phyloP scores from a whole-genome alignment of 2,888 invertebrate genomes.

The Archaeoteleia sp. region DNA sequence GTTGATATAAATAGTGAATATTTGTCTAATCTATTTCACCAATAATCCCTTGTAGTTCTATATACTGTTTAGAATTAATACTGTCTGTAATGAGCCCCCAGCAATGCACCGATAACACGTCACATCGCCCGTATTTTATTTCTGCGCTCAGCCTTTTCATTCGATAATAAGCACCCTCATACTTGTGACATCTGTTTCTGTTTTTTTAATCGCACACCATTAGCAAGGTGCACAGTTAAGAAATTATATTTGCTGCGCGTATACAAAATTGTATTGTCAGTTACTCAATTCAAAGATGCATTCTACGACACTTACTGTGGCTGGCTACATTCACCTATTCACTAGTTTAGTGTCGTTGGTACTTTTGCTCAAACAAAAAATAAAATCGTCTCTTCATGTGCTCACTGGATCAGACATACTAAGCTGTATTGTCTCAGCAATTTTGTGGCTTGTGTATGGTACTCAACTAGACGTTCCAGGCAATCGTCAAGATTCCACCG shows the following conservation, averaged over 20 bases:
- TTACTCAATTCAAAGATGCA: conserved; percentile 57
- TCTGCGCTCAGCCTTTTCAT: conserved; percentile 6
- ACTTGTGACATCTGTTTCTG: background rate
- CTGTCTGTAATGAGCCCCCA: conserved; percentile 5
- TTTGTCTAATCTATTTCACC: no score
- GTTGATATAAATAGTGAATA: no score
- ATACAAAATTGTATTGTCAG: background rate
- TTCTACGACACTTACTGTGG: conserved; percentile 51
- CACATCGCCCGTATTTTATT: conserved; percentile 16
- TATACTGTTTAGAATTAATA: conserved; percentile 19
- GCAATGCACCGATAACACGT: background rate
- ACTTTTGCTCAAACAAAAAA: conserved; percentile 56
- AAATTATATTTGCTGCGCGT: no score
- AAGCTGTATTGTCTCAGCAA: conserved; percentile 49
- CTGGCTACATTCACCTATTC: conserved; percentile 59
- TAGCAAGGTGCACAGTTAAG: no score
- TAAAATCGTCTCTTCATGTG: conserved; percentile 56
- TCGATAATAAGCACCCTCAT: conserved; percentile 13
- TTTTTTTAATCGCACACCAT: no score
- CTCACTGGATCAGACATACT: conserved; percentile 63
- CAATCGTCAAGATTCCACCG: background rate
- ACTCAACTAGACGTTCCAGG: background rate
- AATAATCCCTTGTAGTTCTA: no score
- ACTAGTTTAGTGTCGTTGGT: conserved; percentile 61
- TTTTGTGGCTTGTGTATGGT: conserved; percentile 39